A percentile compares a stretch with the other conserved stretches of the same genome.
phyloP scores from a whole-genome alignment of 2,113 vertebrate genomes.

The Oreotrochilus melanogaster region DNA sequence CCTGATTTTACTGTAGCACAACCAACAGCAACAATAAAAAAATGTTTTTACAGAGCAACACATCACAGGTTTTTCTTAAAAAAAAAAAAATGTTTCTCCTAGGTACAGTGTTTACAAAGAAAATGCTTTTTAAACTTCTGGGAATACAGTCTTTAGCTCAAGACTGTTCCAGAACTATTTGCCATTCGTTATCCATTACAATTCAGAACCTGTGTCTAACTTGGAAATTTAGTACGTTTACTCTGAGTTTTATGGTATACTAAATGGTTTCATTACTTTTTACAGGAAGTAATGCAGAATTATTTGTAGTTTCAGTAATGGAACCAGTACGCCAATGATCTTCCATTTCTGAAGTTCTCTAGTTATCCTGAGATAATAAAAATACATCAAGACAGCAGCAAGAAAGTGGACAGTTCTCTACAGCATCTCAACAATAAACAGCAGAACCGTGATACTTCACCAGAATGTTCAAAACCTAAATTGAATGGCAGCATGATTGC shows the following conservation, averaged over 20 bases:
- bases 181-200: neutral
- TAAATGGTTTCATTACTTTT: conserved; percentile 23
- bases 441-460: conserved; percentile 52
- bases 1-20: neutral
- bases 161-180: neutral
- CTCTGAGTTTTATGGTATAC: conserved; percentile 5
- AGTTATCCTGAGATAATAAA: neutral
- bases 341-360: neutral
- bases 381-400: conserved; percentile 25
- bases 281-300: conserved; percentile 2
- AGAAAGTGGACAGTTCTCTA: conserved; percentile 59
- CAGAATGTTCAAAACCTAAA: conserved; percentile 68
- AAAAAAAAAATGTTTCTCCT: neutral
- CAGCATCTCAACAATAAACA: conserved; percentile 41
- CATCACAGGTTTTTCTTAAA: too few relatives aligned
- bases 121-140: neutral
- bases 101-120: neutral
- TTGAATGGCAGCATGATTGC: conserved; percentile 74
- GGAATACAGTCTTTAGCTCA: neutral
- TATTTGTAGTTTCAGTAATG: conserved; percentile 26
- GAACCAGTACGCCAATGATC: neutral
- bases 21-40: neutral
- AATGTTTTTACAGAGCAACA: neutral
- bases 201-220: neutral
- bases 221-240: conserved; percentile 1